Base-by-base conservation (phyloP, 1,140 invertebrate genomes). In the Coptotermes formosanus region DNA sequence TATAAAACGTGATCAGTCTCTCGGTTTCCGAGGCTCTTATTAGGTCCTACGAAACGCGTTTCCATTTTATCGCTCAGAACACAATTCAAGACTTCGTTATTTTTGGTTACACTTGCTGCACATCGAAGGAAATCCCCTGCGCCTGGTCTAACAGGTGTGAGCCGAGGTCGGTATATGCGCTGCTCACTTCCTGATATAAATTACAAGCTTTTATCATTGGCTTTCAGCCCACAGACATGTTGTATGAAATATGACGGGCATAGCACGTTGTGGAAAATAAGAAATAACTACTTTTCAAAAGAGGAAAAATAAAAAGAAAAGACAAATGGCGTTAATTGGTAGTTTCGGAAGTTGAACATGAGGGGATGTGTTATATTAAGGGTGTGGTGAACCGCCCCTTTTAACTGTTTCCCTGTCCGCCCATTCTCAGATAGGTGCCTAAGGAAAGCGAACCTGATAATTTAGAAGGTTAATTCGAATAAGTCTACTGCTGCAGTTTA, bases 291-390 rank as follows among this genome's bases (percentile, higher is more conserved):
- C 64, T 75, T 64, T 75, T 30, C 64, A 75, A 9, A 30, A 9
- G 64, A 75, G 7, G 14, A 30, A 75, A 30, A 30, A n/a, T 8
- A 75, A 30, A 30, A 75, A 75, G 2, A 30, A n/a, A 30, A 75
- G 64, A 75, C 64, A 75, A 75, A 75, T 75, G 64, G 64, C 64
- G 64, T 75, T 75, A 75, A 75, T 75, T 75, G 25, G n/a, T n/a
- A 30, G 64, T 75, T 75, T 75, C 64, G n/a, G 64, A 30, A 75
- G 64, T 75, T 75, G n/a, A 30, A 16, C 64, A 30, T 75, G 64
- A 75, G 64, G 64, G n/a, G 64, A 75, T n/a, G n/a, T 75, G 64
- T 30, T 75, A 75, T 75, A 75, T 75, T 75, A 75, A 75, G 64
- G 64, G 64, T 75, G 64, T 30, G 64, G 64, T 75, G 64, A 75